These are phyloP conservation scores for Drosophila subobscura DNA, from an alignment of 1,140 invertebrate genomes.

Conservation along the genomic window DNA sequence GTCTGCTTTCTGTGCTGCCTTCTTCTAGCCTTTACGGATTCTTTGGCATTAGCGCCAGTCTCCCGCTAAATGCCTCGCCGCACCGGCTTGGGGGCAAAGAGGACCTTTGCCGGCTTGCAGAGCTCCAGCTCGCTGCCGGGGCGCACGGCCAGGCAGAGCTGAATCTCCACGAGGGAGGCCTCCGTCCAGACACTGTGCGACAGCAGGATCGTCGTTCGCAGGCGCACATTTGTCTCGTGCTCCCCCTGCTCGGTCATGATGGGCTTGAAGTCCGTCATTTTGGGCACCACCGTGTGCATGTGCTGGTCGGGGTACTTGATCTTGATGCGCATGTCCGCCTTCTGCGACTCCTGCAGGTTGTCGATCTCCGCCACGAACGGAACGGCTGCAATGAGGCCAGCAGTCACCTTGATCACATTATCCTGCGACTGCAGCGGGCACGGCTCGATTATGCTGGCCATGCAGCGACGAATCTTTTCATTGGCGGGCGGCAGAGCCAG, in stretches of 20 bases:
- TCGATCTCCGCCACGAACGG: conserved; percentile 93
- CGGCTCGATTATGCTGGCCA: conserved; percentile 93
- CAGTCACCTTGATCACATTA: conserved; percentile 95
- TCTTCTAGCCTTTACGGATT: background rate
- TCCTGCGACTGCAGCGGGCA: conserved; percentile 89
- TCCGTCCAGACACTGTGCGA: conserved; percentile 96
- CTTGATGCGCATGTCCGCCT: conserved; percentile 89
- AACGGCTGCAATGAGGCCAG: conserved; percentile 94
- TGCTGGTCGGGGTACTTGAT: conserved; percentile 96
- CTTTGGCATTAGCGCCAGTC: background rate
- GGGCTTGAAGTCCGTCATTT: conserved; percentile 87
- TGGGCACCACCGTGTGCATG: conserved; percentile 91
- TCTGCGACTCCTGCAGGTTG: conserved; percentile 89
- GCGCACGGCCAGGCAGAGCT: conserved; percentile 90
- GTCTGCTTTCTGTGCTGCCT: too few species aligned
- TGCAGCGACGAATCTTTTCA: conserved; percentile 89
- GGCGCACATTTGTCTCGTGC: conserved; percentile 87
- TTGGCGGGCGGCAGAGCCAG: conserved; percentile 87
- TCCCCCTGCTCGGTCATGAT: conserved; percentile 82
- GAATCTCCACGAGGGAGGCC: conserved; percentile 94
- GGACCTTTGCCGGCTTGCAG: conserved; percentile 95
- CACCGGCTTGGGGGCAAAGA: conserved; percentile 93
- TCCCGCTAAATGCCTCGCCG: conserved; percentile 89
- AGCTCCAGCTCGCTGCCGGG: conserved; percentile 89
- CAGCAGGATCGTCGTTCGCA: conserved; percentile 88